Base-by-base conservation (phyloP, 2,888 invertebrate species). In the Ecliptopera silaceata region DNA sequence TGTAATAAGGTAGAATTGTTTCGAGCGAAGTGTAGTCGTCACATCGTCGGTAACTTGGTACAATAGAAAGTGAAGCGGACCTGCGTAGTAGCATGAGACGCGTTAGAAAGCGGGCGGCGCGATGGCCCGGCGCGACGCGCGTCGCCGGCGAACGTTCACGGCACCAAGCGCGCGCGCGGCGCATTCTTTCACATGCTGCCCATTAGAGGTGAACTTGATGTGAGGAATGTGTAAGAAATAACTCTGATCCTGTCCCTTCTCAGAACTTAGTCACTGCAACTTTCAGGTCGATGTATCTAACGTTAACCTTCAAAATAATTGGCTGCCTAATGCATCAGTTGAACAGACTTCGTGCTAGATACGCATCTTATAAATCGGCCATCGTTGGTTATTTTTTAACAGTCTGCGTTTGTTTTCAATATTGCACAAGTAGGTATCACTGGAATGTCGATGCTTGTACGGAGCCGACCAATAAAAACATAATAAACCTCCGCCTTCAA, bases 61-160 rank as follows among this genome's bases (percentile, higher is more conserved):
- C 83, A 84, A 83, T 90, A 89, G 89, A 90, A 90, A 90, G 89
- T 89, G 89, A 89, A 88, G 88, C 80, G 77, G 78, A 72, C 72
- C 64, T 77, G 78, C 79, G 84, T 80, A 67, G 80, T 81, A 82
- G 83, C 85, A 85, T 83, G 84, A 79, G 82, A 75, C 71, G 74
- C 82, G 86, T 76, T 89, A 89, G 90, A 89, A 89, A 89, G 90
- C 88, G 83, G 82, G 76, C 78, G 67, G 77, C 75, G 71, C 77
- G 72, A 68, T 73, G 75, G 8, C 26, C 26, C 26, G 26, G 10
- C 26, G 20, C n/a, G n/a, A n/a, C n/a, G 68, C 75, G 76, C 77
- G 76, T 74, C 78, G 77, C 76, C 77, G 77, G 74, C 78, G 77
- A 77, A 75, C 79, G 72, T 75, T 75, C 78, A 79, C 76, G 70